Evolutionary conservation across 1,140 invertebrate genomes (phyloP), one percentile per base, ranked within the genome.

Genomic region (Anastatus disparis): DNA sequence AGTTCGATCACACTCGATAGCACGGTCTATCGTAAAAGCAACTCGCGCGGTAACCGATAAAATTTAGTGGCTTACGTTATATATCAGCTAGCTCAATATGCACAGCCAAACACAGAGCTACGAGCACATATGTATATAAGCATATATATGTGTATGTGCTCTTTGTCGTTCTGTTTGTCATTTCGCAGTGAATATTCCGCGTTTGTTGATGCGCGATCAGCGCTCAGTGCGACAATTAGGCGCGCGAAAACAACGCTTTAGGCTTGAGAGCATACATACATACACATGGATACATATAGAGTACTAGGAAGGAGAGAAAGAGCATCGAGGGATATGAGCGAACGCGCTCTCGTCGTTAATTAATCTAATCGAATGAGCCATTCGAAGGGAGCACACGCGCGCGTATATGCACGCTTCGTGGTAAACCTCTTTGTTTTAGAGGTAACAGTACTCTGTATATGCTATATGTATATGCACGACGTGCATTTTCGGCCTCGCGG

Each of bases 311-410:
- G 7, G 12, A 24, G 29, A 42, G 3, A 52, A 2, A 10, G 22
- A 27, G 12, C 13, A 55, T 3, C 27, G 12, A n/a, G 29, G 3
- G 35, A 12, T 31, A 24, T 22, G 10, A 12, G 26, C 10, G 29
- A 13, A 1, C 13, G 6, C 29, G 55, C 35, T 12, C 27, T 52
- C 26, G 27, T 48, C 40, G 75, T 73, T 78, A 78, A 79, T 80
- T 74, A 80, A 80, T 78, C 78, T 78, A 75, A 80, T 77, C 74
- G 71, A 71, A 67, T 70, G 74, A 53, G 71, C 68, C 67, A 76
- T 74, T 74, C 59, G 44, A 64, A 58, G 46, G 29, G 20, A 24
- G 48, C 20, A 27, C 12, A 9, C n/a, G 27, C n/a, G n/a, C n/a
- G n/a, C n/a, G n/a, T n/a, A n/a, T n/a, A n/a, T n/a, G n/a, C n/a